Base-by-base conservation (phyloP, 2,113 vertebrate species). In the Thamnophis sirtalis region DNA sequence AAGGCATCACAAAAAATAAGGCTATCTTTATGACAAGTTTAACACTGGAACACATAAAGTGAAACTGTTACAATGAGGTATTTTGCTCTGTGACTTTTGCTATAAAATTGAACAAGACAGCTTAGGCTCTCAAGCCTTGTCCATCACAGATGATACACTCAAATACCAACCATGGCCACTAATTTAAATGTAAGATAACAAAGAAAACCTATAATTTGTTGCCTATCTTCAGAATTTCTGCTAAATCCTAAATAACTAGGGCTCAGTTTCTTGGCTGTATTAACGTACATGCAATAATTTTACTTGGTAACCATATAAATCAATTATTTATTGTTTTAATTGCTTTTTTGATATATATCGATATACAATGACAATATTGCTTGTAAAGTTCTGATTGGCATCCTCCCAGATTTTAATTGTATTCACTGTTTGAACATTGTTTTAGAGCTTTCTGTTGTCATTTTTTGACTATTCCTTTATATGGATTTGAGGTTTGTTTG, bases 11-110 rank as follows among this genome's bases (percentile, higher is more conserved):
- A 73, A 53, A 55, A 13, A 88, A 92, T 33, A 28, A 24, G 48
- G n/a, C 48, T 92, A 92, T 84, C 49, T 92, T 92, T 86, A 92
- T 89, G 80, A 86, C 49, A 89, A 63, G 88, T 89, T 92, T 60
- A 28, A 88, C 84, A 58, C 43, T 9, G 38, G 54, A 89, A 38
- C 73, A 53, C 73, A 86, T 86, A 92, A 89, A 63, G 91, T 86
- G 56, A 55, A 89, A 89, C 48, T 89, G 55, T 63, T 38, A 51
- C 73, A 28, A 49, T 84, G 54, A 53, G 54, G 24, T 51, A 53
- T n/a, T 87, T 91, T 88, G 28, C 22, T 85, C 73, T 92, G n/a
- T 9, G 87, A 86, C 88, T 33, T 60, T 56, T 28, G n/a, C 55
- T 63, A 15, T 85, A 86, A 89, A 60, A 86, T 54, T 51, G 5